phyloP scores from a whole-genome alignment of 2,888 invertebrate genomes.

The Drosophila meridionalis region DNA sequence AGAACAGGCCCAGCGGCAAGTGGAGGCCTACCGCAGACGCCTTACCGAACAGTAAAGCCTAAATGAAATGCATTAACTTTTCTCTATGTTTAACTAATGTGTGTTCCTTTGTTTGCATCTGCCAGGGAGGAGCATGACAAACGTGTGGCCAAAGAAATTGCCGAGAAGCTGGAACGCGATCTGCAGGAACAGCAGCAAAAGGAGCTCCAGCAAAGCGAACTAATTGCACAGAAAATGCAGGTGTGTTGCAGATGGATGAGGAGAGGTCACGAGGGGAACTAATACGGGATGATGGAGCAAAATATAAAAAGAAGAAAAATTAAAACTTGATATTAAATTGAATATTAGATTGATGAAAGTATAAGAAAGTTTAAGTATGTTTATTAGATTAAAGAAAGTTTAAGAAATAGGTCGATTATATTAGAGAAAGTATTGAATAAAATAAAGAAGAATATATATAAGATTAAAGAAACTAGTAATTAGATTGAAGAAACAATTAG shows the following conservation, averaged over 20 bases:
- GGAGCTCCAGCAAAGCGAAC: constrained; percentile 86
- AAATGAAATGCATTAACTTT: neutral
- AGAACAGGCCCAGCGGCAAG: constrained; percentile 88
- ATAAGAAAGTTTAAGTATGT: neutral
- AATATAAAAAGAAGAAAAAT: too few species aligned
- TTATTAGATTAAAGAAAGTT: neutral
- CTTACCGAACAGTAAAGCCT: constrained; percentile 88
- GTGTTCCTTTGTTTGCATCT: neutral
- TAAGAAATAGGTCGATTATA: too few species aligned
- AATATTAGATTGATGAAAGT: neutral
- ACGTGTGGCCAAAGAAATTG: constrained; percentile 88
- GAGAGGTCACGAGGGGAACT: too few species aligned
- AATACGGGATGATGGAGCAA: neutral
- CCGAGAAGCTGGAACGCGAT: constrained; percentile 88
- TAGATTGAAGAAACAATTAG: neutral
- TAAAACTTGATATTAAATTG: neutral
- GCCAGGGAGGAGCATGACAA: constrained; percentile 89
- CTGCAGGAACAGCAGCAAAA: constrained; percentile 86
- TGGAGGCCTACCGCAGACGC: constrained; percentile 86
- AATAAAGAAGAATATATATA: too few species aligned
- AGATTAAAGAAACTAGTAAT: neutral
- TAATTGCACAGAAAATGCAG: constrained; percentile 86
- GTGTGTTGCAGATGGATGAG: constrained; percentile 64
- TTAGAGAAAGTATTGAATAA: too few species aligned
- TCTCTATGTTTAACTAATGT: neutral